Percentiles rank a stretch among this genome's conserved stretches.
Conservation (phyloP, 2,888 invertebrate genomes). For the Cetonia aurata region DNA sequence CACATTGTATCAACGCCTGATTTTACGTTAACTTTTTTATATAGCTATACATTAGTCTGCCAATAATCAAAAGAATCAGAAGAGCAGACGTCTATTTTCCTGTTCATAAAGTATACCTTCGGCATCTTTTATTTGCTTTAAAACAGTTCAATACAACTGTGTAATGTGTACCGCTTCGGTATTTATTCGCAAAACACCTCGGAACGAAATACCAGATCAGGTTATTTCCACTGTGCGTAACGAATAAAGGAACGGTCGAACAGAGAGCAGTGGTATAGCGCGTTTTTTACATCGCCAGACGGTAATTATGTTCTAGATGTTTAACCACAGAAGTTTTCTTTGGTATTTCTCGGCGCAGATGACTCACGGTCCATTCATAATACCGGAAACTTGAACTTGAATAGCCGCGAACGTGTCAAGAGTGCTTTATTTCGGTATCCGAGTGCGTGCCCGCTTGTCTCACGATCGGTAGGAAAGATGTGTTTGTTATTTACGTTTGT, state of each 20-base stretch:
- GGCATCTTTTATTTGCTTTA: too few relatives aligned
- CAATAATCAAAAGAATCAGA: not conserved
- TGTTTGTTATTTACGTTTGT: constrained; percentile 2
- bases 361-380: constrained; percentile 46
- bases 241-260: constrained; percentile 28
- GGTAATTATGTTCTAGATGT: constrained; percentile 35
- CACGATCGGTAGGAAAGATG: not conserved
- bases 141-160: too few relatives aligned
- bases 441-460: too few relatives aligned
- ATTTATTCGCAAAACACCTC: too few relatives aligned
- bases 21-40: too few relatives aligned
- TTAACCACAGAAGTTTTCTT: constrained; percentile 36
- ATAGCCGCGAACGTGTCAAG: constrained; percentile 36
- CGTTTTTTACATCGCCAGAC: constrained; percentile 25
- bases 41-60: too few relatives aligned
- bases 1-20: too few relatives aligned
- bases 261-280: not conserved
- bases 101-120: too few relatives aligned
- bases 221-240: constrained; percentile 10
- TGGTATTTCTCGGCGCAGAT: constrained; percentile 35
- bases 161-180: too few relatives aligned
- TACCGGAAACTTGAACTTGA: constrained; percentile 48
- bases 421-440: constrained; percentile 27
- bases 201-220: too few relatives aligned
- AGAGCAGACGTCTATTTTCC: too few relatives aligned